Evolutionary conservation across 2,113 vertebrate genomes (phyloP).

Genomic region (Atlantisia rogersi): DNA sequence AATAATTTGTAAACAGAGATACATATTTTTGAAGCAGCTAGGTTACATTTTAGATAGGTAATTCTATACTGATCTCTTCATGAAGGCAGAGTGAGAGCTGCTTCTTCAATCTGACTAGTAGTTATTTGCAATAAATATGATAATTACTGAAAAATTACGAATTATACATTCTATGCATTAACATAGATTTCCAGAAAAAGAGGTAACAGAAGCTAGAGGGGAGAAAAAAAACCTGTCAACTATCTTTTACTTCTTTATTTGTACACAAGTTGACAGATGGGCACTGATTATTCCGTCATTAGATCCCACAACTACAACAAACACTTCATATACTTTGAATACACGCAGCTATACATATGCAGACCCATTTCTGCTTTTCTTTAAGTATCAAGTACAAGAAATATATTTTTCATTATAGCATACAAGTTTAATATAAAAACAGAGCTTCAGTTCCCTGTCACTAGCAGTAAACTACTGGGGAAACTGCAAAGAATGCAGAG

Average conservation of each 20-base stretch:
- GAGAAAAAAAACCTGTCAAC: not conserved
- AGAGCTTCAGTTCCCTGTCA: not conserved
- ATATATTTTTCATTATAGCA: not conserved
- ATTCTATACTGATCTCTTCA: not conserved
- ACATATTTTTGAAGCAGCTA: not conserved
- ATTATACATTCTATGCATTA: not conserved
- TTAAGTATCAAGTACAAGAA: not conserved
- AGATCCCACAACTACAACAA: slow-evolving; percentile 24
- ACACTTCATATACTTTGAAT: not conserved
- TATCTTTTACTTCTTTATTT: slow-evolving; percentile 25
- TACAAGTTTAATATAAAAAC: not conserved
- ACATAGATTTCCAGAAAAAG: not conserved
- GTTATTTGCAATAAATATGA: not conserved
- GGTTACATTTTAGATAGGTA: not conserved
- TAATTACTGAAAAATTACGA: not conserved
- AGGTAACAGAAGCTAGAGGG: not conserved
- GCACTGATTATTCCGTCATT: slow-evolving; percentile 28
- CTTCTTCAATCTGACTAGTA: not conserved
- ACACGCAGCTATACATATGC: not conserved
- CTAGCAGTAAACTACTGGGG: not conserved
- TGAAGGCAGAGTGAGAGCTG: not conserved
- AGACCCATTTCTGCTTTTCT: not conserved
- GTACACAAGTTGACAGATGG: slow-evolving; percentile 34
- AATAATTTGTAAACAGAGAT: not conserved
- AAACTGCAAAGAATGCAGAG: not conserved